A percentile compares a stretch with the other conserved stretches of the same genome.
Evolutionary conservation across 2,113 vertebrate species (phyloP).

Genomic region (Ornithorhynchus anatinus): DNA sequence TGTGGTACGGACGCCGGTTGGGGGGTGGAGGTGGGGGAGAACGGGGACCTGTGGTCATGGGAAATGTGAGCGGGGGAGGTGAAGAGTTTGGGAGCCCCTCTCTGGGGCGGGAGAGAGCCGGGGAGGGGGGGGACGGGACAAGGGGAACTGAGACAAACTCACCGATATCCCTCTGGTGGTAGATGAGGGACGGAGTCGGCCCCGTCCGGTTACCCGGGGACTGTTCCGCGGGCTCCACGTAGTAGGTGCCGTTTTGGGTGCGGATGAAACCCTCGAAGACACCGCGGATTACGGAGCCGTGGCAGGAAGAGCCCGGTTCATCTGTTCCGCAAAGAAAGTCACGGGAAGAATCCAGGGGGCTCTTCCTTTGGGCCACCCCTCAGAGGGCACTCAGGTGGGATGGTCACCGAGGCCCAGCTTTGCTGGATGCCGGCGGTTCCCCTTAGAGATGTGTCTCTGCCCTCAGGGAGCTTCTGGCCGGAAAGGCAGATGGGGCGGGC

Average conservation of each 20-base stretch:
- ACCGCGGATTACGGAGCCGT: slow-evolving; percentile 75
- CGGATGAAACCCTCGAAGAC: slow-evolving; percentile 79
- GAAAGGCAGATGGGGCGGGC: too few species aligned
- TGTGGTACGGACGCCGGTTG: too few species aligned
- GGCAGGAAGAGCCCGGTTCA: slow-evolving; percentile 72
- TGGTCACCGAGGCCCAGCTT: too few species aligned
- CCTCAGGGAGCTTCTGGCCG: too few species aligned
- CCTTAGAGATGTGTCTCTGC: neutral
- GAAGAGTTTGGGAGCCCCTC: too few species aligned
- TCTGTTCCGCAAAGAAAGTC: slow-evolving; percentile 50
- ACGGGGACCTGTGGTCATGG: too few species aligned
- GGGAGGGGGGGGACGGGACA: too few species aligned
- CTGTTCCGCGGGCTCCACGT: slow-evolving; percentile 65
- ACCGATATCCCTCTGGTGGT: slow-evolving; percentile 79
- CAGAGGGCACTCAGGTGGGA: neutral
- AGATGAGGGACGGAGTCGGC: slow-evolving; percentile 77
- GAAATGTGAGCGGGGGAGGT: too few species aligned
- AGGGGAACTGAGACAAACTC: too few species aligned
- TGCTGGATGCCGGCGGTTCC: too few species aligned
- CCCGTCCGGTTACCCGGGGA: slow-evolving; percentile 34
- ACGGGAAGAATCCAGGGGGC: neutral
- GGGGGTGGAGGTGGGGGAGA: too few species aligned
- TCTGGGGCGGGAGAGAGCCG: too few species aligned
- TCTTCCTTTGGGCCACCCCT: neutral
- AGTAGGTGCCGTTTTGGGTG: slow-evolving; percentile 73